phyloP scores from a whole-genome alignment of 2,797 vertebrate genomes.

The Lagorchestes hirsutus region DNA sequence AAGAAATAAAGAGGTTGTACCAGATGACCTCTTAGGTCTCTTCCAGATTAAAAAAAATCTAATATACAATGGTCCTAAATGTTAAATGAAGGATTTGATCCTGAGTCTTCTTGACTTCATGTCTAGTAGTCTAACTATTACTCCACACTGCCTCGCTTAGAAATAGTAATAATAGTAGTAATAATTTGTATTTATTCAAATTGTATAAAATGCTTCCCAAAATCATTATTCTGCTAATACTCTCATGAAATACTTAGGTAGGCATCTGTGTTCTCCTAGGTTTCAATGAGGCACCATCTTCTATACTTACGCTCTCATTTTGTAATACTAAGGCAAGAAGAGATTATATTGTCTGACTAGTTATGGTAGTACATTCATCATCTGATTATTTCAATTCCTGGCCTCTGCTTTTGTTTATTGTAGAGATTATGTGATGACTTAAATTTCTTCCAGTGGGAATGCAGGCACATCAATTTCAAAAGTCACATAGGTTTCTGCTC shows the following conservation, averaged over 20 bases:
- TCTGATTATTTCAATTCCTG: slow-evolving; percentile 29
- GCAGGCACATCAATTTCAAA: slow-evolving; percentile 16
- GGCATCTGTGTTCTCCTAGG: neutral
- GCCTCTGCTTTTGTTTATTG: slow-evolving; percentile 33
- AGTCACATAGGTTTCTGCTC: slow-evolving; percentile 1
- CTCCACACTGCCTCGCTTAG: neutral
- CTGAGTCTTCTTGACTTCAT: neutral
- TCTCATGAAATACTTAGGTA: slow-evolving; percentile 23
- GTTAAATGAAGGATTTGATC: neutral
- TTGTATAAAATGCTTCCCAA: slow-evolving; percentile 30
- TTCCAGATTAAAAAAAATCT: neutral
- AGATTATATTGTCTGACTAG: slow-evolving; percentile 47
- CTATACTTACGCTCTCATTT: slow-evolving; percentile 51
- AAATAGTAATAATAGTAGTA: slow-evolving; percentile 18
- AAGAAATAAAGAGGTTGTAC: neutral
- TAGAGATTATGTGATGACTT: slow-evolving; percentile 27
- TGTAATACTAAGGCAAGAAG: slow-evolving; percentile 26
- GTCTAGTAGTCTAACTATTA: neutral
- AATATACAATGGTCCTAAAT: neutral
- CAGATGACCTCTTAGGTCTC: neutral
- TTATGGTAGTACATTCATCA: slow-evolving; percentile 50
- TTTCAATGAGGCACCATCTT: neutral
- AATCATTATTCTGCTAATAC: neutral
- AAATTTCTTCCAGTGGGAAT: neutral
- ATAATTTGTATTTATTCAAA: slow-evolving; percentile 47